Evolutionary conservation across 2,113 vertebrate species (phyloP), one percentile per base, ranked within the genome.

Genomic region (Buteo buteo): DNA sequence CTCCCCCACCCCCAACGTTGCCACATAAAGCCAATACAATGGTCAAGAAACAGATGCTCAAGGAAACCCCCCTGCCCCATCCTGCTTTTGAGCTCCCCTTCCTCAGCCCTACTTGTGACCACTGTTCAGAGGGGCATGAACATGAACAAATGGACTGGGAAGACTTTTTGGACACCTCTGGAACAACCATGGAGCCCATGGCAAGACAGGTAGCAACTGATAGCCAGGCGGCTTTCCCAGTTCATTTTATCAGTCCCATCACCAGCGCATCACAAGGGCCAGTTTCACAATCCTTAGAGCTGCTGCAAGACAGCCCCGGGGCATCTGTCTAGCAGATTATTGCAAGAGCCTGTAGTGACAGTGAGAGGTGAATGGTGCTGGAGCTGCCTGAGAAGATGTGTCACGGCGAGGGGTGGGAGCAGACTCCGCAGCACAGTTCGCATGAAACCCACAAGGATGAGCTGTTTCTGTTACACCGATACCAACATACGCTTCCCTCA

Each of bases 261-360:
- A 13, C 42, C 29, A 11, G 57, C 7, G 0, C 22, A 2, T 13
- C 8, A 6, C 64, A 5, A 52, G 25, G 55, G 36, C 29, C 0
- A 3, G 5, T 36, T 59, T 17, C 64, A 24, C 31, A 4, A 71
- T 36, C 42, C 1, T 3, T 3, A 45, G 38, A 32, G 25, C 38
- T 47, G 72, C 79, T 59, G 58, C 14, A 22, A 20, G 52, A 18
- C 58, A 26, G 47, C 19, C 40, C 49, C 42, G 9, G 64, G 50
- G 72, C 72, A 14, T 26, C 42, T 44, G 45, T 32, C 45, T 28
- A 3, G 54, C 28, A 10, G 45, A 17, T 49, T 29, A 25, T 7
- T 31, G 42, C 71, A 25, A 16, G 15, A 50, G 29, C 9, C 25
- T 17, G 21, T 1, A 21, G 44, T 11, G 65, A 40, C 50, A 19